phyloP scores from a whole-genome alignment of 2,888 invertebrate species.

The Noctuana brunneofusca region DNA sequence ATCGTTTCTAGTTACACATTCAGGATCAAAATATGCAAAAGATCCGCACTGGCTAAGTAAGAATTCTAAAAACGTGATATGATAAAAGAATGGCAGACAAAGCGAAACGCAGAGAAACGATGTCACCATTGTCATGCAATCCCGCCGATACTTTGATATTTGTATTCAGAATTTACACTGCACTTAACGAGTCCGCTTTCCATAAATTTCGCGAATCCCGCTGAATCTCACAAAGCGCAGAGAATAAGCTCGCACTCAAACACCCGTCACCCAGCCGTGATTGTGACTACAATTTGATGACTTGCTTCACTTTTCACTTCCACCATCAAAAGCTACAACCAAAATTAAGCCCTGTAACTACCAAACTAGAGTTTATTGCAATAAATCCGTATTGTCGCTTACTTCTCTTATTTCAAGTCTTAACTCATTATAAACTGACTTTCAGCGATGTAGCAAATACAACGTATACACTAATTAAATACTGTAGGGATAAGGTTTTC shows the following conservation, averaged over 20 bases:
- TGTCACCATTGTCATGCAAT: slow-evolving; percentile 4
- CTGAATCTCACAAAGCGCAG: slow-evolving; percentile 53
- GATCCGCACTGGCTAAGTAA: too few species aligned
- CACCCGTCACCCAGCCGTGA: slow-evolving; percentile 65
- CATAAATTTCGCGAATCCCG: slow-evolving; percentile 56
- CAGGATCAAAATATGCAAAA: neutral
- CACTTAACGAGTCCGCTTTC: slow-evolving; percentile 57
- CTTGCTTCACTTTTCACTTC: slow-evolving; percentile 61
- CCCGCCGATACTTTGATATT: slow-evolving; percentile 36
- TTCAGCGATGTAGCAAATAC: neutral
- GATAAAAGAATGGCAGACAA: neutral
- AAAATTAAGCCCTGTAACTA: neutral
- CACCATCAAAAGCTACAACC: slow-evolving; percentile 36
- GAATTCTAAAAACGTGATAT: neutral
- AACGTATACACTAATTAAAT: slow-evolving; percentile 3
- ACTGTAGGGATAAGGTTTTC: neutral
- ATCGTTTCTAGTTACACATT: too few species aligned
- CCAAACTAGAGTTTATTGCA: neutral
- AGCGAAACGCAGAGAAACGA: neutral
- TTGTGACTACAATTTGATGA: slow-evolving; percentile 72
- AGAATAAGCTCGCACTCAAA: slow-evolving; percentile 50
- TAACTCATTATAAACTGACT: neutral
- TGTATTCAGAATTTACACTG: slow-evolving; percentile 50
- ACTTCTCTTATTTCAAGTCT: neutral
- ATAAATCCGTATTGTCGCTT: neutral